These are phyloP conservation scores for Parazoanthus darwini DNA, from an alignment of 92 coral and sea anemone species.

Conservation along the genomic window DNA sequence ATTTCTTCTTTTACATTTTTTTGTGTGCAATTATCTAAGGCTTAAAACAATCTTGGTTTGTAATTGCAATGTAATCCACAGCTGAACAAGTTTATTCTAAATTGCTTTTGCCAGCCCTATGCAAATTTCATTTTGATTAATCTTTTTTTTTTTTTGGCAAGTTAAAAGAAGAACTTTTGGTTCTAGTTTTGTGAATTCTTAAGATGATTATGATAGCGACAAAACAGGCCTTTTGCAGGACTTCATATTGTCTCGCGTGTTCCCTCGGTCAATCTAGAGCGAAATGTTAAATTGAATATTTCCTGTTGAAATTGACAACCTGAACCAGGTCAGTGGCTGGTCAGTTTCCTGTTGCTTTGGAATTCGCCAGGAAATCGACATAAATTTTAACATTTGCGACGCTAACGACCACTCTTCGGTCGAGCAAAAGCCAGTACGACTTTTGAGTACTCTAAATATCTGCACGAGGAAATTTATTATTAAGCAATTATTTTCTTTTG, in stretches of 20 bases:
- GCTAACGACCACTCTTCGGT: not conserved
- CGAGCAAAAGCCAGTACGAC: not conserved
- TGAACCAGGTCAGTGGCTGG: not conserved
- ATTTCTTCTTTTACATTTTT: not conserved
- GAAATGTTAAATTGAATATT: not conserved
- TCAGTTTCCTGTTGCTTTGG: constrained; percentile 2
- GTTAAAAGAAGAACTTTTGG: not conserved
- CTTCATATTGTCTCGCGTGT: not conserved
- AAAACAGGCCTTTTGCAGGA: not conserved
- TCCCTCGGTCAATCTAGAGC: no score
- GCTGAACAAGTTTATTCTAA: not conserved
- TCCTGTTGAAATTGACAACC: not conserved
- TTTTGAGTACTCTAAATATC: not conserved
- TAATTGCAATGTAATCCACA: no score
- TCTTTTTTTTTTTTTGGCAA: not conserved
- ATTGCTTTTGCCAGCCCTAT: not conserved
- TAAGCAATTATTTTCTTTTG: not conserved
- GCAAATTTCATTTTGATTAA: not conserved
- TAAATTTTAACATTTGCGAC: not conserved
- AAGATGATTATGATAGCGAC: not conserved
- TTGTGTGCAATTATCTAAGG: not conserved
- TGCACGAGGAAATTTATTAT: not conserved
- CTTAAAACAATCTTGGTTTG: not conserved
- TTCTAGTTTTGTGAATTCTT: no score
- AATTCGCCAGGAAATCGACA: not conserved